Evolutionary conservation across 2,113 vertebrate genomes (phyloP), one percentile per base, ranked within the genome.

Genomic region (Phalacrocorax carbo): DNA sequence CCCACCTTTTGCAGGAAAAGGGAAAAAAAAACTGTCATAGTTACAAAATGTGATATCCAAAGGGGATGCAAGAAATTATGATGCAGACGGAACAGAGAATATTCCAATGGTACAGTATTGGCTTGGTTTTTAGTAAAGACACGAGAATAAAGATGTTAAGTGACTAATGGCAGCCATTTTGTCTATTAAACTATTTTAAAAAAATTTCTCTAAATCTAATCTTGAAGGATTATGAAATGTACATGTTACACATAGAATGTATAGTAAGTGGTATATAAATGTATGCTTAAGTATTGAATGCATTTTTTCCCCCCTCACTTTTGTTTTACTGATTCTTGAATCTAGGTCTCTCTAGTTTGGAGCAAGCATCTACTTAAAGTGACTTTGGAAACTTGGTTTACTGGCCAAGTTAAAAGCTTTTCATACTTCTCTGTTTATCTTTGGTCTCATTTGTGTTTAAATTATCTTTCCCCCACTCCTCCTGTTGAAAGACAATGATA

Each of bases 401-500:
- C 14, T 57, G 68, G 29, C 82, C 38, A 68, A 83, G n/a, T 78
- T 88, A 86, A 88, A 91, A 80, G 30, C 54, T 79, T 80, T 61
- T 76, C 52, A 40, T 90, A 44, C 86, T 96, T 82, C 79, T 87
- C 27, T 92, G 27, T 86, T 85, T 81, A 44, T 90, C 57, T 93
- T 82, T 82, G 54, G 27, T 36, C 25, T 94, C 55, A 86, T 83
- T 76, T 93, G 38, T 66, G 36, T 90, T 77, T 69, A 62, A 93
- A 62, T 70, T 83, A 54, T 94, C 25, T 83, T 92, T 49, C 30
- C 36, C 19, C 20, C 26, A 34, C 40, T 88, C 16, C 70, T 93
- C 9, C 38, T 81, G 34, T 88, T 77, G 68, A 86, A 80, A 75
- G 68, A 42, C 36, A 65, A 68, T 44, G 34, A 70, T 86, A 83